Base-by-base conservation (phyloP, 2,888 invertebrate genomes). In the Pseudococcus viburni region DNA sequence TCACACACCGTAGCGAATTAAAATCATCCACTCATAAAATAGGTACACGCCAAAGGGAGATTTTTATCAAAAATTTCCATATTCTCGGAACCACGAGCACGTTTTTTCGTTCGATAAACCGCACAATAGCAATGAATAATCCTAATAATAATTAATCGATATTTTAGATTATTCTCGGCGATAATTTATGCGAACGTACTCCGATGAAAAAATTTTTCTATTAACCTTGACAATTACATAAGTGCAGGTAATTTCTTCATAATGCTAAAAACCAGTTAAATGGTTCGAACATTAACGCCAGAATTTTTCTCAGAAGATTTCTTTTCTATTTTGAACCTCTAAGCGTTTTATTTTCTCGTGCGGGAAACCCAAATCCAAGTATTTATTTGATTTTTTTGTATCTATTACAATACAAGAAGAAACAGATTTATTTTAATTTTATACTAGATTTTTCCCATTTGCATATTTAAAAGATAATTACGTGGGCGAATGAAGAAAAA, bases 161-260 rank as follows among this genome's bases (percentile, higher is more conserved):
- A 80, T 15, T 73, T 26, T 12, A 73, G 68, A 73, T 73, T 73
- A 73, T 73, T 64, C 68, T 59, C 59, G 59, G 19, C 12, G 68
- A 73, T 73, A 73, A 73, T 73, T 46, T 42, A 80, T 80, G 80
- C 46, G 80, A 39, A 19, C 42, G 19, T 77, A 77, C n/a, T 39
- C 8, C n/a, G 6, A 80, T 17, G 80, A 42, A 42, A 42, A 42
- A 3, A 3, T 73, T 39, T 22, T 39, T 33, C 15, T 73, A 80
- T 80, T 80, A 80, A 80, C 80, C 80, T 80, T 80, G 80, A 42
- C 80, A 80, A 80, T 42, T 80, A 80, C 80, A 42, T 80, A 80
- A 80, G 73, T 42, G 80, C 80, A 42, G n/a, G 42, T 42, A 42
- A 80, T 80, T 42, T 42, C 80, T 80, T 80, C 33, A 33, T 73